Evolutionary conservation across 2,888 invertebrate genomes (phyloP), one percentile per base, ranked within the genome.

Genomic region (Hirtodrosophila cameraria): DNA sequence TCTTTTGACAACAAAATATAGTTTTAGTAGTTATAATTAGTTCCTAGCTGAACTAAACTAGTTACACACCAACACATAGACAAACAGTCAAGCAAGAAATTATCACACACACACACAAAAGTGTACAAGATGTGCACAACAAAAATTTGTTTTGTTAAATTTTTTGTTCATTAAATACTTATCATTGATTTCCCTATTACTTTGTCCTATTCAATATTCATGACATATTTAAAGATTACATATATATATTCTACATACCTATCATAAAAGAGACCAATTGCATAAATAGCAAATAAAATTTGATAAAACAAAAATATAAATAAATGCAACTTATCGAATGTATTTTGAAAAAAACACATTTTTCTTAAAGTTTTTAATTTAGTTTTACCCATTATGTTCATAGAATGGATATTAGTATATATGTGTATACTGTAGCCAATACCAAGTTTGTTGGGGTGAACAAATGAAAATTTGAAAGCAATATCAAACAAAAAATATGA

Each of bases 121-220:
- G 16, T 60, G 60, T 53, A 52, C 62, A 48, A 46, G 36, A 39
- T 38, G 52, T 45, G 52, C 57, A 66, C 31, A 52, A 33, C 48
- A 43, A 45, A 53, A 42, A 41, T 55, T 45, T 18, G 35, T 60
- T 65, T 60, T 65, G 71, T 65, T 70, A 53, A 18, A 36, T 48
- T 43, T 55, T 70, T 59, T 28, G 41, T 54, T 59, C 33, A 46
- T 59, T 48, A 54, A 39, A 43, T 27, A 54, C 6, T 38, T 59
- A 43, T 67, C 30, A 38, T 68, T 57, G 46, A 57, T 50, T 53
- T 67, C 58, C 50, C 45, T 63, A 55, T 60, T 64, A 58, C 39
- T 58, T 60, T 57, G 72, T 73, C 82, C 78, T 69, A 81, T 66
- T 78, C 49, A 66, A 66, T 66, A 82, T 58, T 77, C 81, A 75